Conservation (phyloP, 2,888 invertebrate genomes). For the Oligia strigilis region DNA sequence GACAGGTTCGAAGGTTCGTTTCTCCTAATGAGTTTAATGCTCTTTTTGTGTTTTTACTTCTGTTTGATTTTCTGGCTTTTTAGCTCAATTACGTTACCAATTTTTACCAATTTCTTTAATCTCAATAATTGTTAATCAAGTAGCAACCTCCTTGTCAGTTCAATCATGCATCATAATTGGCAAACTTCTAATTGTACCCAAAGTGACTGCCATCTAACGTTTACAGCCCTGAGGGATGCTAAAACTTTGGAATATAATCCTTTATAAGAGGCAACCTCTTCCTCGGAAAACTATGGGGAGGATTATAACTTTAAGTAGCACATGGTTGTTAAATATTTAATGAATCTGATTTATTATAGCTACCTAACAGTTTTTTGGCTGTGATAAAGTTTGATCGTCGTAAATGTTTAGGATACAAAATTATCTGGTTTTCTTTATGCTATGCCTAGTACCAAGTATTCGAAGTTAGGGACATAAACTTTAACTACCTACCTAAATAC, state of each 20-base stretch:
- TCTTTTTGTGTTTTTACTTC: constrained; percentile 42
- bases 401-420: constrained; percentile 11
- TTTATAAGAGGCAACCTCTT: constrained; percentile 35
- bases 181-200: constrained; percentile 21
- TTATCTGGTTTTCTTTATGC: constrained; percentile 4
- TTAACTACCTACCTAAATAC: constrained; percentile 29
- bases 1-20: constrained; percentile 48
- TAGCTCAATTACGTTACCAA: background rate
- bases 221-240: constrained; percentile 12
- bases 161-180: constrained; percentile 2
- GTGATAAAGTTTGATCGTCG: background rate
- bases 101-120: background rate
- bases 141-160: constrained; percentile 11
- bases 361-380: background rate
- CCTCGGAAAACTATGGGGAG: constrained; percentile 30
- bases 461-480: constrained; percentile 40
- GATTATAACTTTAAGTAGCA: constrained; percentile 35
- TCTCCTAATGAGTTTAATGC: constrained; percentile 47
- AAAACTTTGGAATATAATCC: constrained; percentile 42
- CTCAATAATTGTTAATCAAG: constrained; percentile 12
- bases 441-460: constrained; percentile 11
- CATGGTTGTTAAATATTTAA: constrained; percentile 39
- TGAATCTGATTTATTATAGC: constrained; percentile 1
- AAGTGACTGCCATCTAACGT: constrained; percentile 16
- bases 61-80: constrained; percentile 12